phyloP scores from a whole-genome alignment of 1,140 invertebrate genomes.

The Drosophila kurseongensis region DNA sequence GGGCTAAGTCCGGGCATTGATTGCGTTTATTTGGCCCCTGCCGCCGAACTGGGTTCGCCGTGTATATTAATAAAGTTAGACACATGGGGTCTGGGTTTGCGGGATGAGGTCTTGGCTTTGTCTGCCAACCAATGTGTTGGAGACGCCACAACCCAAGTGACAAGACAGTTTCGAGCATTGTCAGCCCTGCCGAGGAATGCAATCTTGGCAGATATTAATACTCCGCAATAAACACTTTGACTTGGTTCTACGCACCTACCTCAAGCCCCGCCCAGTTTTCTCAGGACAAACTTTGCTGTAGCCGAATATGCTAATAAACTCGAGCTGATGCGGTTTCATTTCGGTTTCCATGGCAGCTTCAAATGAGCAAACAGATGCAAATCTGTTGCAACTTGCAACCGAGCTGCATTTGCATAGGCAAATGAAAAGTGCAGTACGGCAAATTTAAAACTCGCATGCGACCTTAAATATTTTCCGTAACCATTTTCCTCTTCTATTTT shows the following conservation, averaged over 20 bases:
- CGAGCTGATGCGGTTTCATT: slow-evolving; percentile 63
- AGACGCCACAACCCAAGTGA: slow-evolving; percentile 30
- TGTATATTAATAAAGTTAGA: slow-evolving; percentile 60
- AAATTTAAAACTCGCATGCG: slow-evolving; percentile 53
- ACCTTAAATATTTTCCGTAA: slow-evolving; percentile 37
- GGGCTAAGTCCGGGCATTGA: slow-evolving; percentile 32
- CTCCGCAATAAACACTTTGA: slow-evolving; percentile 55
- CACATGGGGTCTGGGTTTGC: background rate
- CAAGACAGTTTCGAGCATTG: slow-evolving; percentile 10
- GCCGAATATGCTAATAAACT: slow-evolving; percentile 55
- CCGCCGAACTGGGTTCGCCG: slow-evolving; percentile 2
- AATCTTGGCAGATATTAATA: slow-evolving; percentile 62
- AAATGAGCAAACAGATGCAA: slow-evolving; percentile 71
- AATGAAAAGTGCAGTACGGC: slow-evolving; percentile 43
- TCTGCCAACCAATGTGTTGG: slow-evolving; percentile 14
- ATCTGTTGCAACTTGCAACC: slow-evolving; percentile 42
- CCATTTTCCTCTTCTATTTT: slow-evolving; percentile 19
- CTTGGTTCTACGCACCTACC: slow-evolving; percentile 10
- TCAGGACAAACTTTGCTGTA: slow-evolving; percentile 40
- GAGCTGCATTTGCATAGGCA: slow-evolving; percentile 46
- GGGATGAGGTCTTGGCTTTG: slow-evolving; percentile 4
- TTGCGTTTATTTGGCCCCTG: slow-evolving; percentile 37
- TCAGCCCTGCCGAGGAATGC: slow-evolving; percentile 17
- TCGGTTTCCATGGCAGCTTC: slow-evolving; percentile 47
- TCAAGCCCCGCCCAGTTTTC: slow-evolving; percentile 10